Evolutionary conservation across 2,888 invertebrate species (phyloP), one percentile per base, ranked within the genome.

Genomic region (Aphidoletes aphidimyza): DNA sequence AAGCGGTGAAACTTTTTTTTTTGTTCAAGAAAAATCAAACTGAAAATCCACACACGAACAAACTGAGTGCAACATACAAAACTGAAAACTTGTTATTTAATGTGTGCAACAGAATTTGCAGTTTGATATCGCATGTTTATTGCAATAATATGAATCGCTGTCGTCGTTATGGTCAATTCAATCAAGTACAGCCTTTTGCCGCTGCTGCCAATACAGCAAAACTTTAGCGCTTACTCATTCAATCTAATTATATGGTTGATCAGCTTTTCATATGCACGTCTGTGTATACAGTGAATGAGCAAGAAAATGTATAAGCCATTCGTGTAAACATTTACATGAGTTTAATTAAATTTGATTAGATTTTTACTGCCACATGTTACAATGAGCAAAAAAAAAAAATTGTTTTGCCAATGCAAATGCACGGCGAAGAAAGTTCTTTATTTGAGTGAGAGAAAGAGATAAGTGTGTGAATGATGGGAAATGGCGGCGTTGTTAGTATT

Each of bases 341-440:
- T 69, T 69, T 69, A 69, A 69, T 69, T 69, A 69, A 30, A 69
- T 30, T 69, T 69, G 69, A 69, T 69, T 69, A 69, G 30, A 30
- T 69, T 26, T 69, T 1, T 34, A 42, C 42, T 42, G 42, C 42
- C 6, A 42, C 6, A 42, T 6, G 6, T 42, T 42, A 6, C 42
- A 42, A 14, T 42, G 6, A 14, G 42, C 42, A 42, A 42, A 42
- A 42, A 14, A 42, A 42, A 42, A 14, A 14, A 42, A 42, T n/a
- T n/a, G n/a, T n/a, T n/a, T n/a, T n/a, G n/a, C n/a, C n/a, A n/a
- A n/a, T n/a, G n/a, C n/a, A n/a, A n/a, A n/a, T n/a, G n/a, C n/a
- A n/a, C n/a, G n/a, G n/a, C n/a, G n/a, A n/a, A n/a, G n/a, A n/a
- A n/a, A n/a, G n/a, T n/a, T n/a, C n/a, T n/a, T n/a, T n/a, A n/a